Conservation (phyloP, 2,113 vertebrate species). For the Hemibagrus wyckioides region DNA sequence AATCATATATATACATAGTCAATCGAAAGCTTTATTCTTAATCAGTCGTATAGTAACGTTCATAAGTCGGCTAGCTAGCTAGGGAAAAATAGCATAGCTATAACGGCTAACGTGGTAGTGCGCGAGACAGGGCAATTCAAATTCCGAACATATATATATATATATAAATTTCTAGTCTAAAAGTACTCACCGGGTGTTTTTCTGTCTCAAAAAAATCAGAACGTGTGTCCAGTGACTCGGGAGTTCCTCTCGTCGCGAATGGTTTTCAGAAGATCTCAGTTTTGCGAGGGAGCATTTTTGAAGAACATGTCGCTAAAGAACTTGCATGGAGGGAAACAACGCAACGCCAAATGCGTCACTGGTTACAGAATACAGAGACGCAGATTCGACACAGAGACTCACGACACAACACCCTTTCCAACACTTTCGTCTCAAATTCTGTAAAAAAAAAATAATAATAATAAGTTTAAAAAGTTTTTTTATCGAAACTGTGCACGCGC, state of each 20-base stretch:
- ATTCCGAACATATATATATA: too few species aligned
- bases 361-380: neutral
- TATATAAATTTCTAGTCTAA: neutral
- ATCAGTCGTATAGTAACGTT: neutral
- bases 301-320: neutral
- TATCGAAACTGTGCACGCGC: neutral
- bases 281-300: neutral
- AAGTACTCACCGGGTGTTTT: neutral
- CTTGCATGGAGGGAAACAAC: neutral
- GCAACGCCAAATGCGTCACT: neutral
- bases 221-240: neutral
- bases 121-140: neutral
- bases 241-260: neutral
- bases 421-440: neutral
- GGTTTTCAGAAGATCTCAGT: neutral
- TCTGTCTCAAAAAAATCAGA: neutral
- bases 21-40: neutral
- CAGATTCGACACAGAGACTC: neutral
- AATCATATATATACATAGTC: neutral
- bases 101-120: neutral
- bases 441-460: neutral
- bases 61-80: neutral
- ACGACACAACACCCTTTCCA: accelerated
- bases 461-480: too few species aligned
- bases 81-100: neutral